phyloP scores from a whole-genome alignment of 2,113 vertebrate genomes.

The Phaethornis superciliosus region DNA sequence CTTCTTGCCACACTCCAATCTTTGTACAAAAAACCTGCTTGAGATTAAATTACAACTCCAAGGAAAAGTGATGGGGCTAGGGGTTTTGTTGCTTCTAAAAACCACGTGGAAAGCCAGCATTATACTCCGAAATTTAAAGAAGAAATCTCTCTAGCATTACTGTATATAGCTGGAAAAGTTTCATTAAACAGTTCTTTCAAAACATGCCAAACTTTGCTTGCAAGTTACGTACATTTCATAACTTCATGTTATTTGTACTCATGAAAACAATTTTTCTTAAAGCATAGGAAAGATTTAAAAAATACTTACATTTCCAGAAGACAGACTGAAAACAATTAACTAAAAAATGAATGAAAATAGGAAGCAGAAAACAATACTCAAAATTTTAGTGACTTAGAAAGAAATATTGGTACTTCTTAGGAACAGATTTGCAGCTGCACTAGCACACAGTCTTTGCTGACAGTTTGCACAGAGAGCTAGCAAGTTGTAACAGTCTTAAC shows the following conservation, averaged over 20 bases:
- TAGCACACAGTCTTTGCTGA: conserved; percentile 28
- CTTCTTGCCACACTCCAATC: neutral
- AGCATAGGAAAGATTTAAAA: conserved; percentile 25
- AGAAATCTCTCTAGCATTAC: neutral
- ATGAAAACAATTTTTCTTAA: conserved; percentile 47
- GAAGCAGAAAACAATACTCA: conserved; percentile 13
- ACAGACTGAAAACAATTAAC: conserved; percentile 26
- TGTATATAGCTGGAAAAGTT: conserved; percentile 39
- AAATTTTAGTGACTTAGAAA: neutral
- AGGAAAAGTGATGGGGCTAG: neutral
- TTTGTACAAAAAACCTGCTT: conserved; percentile 42
- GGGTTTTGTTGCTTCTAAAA: conserved; percentile 14
- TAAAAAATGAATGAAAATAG: conserved; percentile 33
- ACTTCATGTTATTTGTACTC: conserved; percentile 25
- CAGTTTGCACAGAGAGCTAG: neutral
- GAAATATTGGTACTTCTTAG: neutral
- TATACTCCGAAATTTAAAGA: conserved; percentile 38
- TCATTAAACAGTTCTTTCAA: conserved; percentile 50
- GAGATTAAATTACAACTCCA: conserved; percentile 33
- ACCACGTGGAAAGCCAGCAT: neutral
- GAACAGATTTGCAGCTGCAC: conserved; percentile 47
- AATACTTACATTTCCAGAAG: conserved; percentile 62
- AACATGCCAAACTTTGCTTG: conserved; percentile 63
- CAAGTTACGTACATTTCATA: conserved; percentile 36
- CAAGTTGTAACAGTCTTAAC: conserved; percentile 3